phyloP scores from a whole-genome alignment of 2,888 invertebrate species.

The Tetanocera ferruginea region DNA sequence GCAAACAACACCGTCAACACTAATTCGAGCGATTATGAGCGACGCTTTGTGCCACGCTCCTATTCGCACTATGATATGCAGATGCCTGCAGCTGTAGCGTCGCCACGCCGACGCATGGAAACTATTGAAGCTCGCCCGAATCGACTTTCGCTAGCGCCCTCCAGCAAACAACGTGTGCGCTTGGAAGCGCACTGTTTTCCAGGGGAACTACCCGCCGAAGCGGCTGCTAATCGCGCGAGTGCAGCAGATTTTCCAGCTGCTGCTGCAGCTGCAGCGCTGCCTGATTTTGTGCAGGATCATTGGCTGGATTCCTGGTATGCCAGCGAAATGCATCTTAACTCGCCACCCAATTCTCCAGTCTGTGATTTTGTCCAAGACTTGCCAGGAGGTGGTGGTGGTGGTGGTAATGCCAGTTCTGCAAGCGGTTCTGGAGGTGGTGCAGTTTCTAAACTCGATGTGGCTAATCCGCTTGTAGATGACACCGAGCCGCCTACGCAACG shows the following conservation, averaged over 20 bases:
- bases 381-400: slow-evolving; percentile 51
- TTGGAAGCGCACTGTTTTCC: slow-evolving; percentile 24
- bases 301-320: slow-evolving; percentile 78
- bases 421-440: slow-evolving; percentile 45
- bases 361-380: slow-evolving; percentile 58
- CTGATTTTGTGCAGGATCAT: slow-evolving; percentile 92
- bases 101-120: slow-evolving; percentile 49
- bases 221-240: slow-evolving; percentile 38
- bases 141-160: slow-evolving; percentile 28
- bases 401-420: background rate
- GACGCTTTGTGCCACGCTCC: slow-evolving; percentile 66
- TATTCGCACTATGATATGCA: slow-evolving; percentile 69
- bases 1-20: slow-evolving; percentile 44
- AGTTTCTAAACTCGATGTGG: slow-evolving; percentile 43
- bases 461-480: slow-evolving; percentile 16
- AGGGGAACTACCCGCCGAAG: slow-evolving; percentile 36
- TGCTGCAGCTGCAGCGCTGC: slow-evolving; percentile 72
- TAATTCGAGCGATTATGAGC: slow-evolving; percentile 48
- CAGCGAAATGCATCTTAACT: slow-evolving; percentile 64
- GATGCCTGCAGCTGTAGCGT: slow-evolving; percentile 51
- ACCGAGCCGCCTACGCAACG: slow-evolving; percentile 43
- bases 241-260: slow-evolving; percentile 52
- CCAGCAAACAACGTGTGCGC: slow-evolving; percentile 16
- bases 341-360: slow-evolving; percentile 65
- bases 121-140: slow-evolving; percentile 46